These are phyloP conservation scores for Apotomis capreana DNA, from an alignment of 2,888 invertebrate species.

Conservation along the genomic window DNA sequence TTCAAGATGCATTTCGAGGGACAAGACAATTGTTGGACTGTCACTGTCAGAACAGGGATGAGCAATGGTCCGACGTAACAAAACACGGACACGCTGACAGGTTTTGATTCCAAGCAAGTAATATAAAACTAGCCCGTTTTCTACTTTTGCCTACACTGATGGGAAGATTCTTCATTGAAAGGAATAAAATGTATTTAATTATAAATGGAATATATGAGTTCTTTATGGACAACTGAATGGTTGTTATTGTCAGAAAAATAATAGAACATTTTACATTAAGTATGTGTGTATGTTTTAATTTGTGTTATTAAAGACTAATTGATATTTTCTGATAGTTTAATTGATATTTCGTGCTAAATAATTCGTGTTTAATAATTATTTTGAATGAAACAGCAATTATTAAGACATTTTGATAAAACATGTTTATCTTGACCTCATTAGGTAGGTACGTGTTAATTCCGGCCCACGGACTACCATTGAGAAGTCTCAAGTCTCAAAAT, in stretches of 20 bases:
- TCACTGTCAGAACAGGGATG: constrained; percentile 25
- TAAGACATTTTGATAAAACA: background rate
- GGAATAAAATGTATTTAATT: background rate
- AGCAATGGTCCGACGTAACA: constrained; percentile 33
- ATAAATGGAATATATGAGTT: background rate
- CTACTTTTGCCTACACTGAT: constrained; percentile 16
- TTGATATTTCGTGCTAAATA: constrained; percentile 15
- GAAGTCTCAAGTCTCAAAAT: background rate
- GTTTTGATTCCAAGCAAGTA: constrained; percentile 32
- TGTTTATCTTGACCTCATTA: constrained; percentile 25
- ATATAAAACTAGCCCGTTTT: constrained; percentile 24
- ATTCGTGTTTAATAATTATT: constrained; percentile 22
- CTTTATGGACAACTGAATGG: background rate
- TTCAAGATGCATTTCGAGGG: constrained; percentile 28
- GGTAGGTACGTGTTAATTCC: background rate
- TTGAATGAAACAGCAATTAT: constrained; percentile 4
- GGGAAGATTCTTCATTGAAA: background rate
- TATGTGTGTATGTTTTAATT: background rate
- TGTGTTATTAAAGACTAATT: background rate
- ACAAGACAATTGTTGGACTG: constrained; percentile 36
- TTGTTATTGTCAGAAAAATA: background rate
- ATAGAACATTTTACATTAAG: background rate
- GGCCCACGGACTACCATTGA: background rate
- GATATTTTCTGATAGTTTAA: background rate
- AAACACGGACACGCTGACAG: constrained; percentile 23